Percentiles rank a stretch among this genome's conserved stretches.
Evolutionary conservation across 2,888 invertebrate genomes (phyloP).

Genomic region (Tenthredo distinguenda): DNA sequence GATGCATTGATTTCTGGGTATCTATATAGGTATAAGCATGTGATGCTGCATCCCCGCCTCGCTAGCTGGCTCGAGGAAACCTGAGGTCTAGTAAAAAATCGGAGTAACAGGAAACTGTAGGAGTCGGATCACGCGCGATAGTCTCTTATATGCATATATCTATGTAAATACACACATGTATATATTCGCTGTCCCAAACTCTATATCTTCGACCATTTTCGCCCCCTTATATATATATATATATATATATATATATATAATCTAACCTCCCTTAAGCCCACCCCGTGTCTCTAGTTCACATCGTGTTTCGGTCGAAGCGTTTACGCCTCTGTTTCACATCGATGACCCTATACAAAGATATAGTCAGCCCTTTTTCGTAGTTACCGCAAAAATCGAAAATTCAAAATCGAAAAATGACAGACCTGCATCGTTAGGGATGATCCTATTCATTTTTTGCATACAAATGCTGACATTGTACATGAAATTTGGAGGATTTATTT

Average conservation of each 20-base stretch:
- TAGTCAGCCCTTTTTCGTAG: not conserved
- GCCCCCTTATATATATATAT: not conserved
- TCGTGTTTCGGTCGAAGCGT: constrained; percentile 7
- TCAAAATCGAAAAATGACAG: not conserved
- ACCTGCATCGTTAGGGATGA: too few species aligned
- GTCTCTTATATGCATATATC: not conserved
- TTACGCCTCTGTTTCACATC: not conserved
- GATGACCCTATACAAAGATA: not conserved
- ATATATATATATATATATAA: too few species aligned
- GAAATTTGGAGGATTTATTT: too few species aligned
- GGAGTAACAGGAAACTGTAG: not conserved
- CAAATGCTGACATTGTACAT: too few species aligned
- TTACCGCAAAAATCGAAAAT: not conserved
- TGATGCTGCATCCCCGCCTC: not conserved
- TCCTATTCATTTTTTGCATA: too few species aligned
- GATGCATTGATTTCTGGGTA: constrained; percentile 7
- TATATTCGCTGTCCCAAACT: not conserved
- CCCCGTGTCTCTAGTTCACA: not conserved
- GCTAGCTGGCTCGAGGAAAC: not conserved
- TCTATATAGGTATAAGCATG: not conserved
- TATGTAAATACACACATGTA: not conserved
- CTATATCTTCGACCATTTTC: not conserved
- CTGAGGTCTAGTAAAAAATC: not conserved
- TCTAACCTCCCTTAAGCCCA: not conserved
- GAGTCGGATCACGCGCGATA: not conserved